These are phyloP conservation scores for Ctenicera cuprea DNA, from an alignment of 2,888 invertebrate genomes.

Conservation along the genomic window DNA sequence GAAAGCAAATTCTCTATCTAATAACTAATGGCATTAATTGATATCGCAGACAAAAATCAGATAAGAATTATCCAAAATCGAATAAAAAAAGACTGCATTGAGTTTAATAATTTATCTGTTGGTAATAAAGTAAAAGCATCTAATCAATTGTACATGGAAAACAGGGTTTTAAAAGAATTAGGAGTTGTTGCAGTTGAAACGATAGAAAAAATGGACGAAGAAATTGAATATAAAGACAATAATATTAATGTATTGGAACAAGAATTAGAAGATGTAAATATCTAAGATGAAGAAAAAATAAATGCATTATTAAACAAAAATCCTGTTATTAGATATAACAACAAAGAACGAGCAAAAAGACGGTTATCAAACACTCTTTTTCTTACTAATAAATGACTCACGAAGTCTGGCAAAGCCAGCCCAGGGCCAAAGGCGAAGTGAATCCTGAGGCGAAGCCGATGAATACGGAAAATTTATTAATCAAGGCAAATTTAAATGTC, in stretches of 20 bases:
- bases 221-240: background rate
- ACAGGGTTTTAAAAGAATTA: background rate
- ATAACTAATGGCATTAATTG: constrained; percentile 9
- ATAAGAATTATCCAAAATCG: background rate
- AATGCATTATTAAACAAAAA: background rate
- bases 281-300: constrained; percentile 8
- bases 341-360: constrained; percentile 14
- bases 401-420: no score
- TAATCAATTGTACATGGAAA: constrained; percentile 9
- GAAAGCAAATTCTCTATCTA: constrained; percentile 7
- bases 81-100: constrained; percentile 1
- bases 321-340: constrained; percentile 2
- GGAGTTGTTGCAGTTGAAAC: background rate
- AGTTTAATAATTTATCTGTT: constrained; percentile 6
- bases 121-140: constrained; percentile 5
- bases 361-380: background rate
- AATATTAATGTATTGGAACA: constrained; percentile 1
- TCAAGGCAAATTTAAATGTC: background rate
- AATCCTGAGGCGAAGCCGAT: no score
- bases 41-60: constrained; percentile 17
- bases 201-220: background rate
- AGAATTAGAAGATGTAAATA: background rate
- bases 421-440: no score
- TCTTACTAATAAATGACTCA: background rate
- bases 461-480: constrained; percentile 8